Percentiles rank a stretch among this genome's conserved stretches.
Evolutionary conservation across 1,140 invertebrate species (phyloP).

Genomic region (Aricia agestis): DNA sequence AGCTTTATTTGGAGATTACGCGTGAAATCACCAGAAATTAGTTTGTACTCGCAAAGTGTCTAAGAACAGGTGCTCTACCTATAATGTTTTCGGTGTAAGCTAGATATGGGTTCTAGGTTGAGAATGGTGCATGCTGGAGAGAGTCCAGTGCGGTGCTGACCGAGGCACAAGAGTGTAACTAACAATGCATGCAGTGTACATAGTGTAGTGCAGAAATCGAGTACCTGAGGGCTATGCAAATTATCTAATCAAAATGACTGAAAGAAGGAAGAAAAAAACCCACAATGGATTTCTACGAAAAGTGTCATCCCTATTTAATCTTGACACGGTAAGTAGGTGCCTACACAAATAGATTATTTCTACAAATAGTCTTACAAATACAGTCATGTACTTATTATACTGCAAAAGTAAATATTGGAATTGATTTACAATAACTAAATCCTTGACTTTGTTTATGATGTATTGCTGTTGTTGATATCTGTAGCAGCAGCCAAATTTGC

Average conservation of each 20-base stretch:
- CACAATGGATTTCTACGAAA: slow-evolving; percentile 90
- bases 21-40: slow-evolving; percentile 40
- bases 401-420: not conserved
- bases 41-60: slow-evolving; percentile 49
- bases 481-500: slow-evolving; percentile 32
- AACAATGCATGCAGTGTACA: slow-evolving; percentile 76
- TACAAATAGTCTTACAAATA: not conserved
- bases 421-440: slow-evolving; percentile 8
- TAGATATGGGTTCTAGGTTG: slow-evolving; percentile 73
- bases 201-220: slow-evolving; percentile 64
- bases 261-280: slow-evolving; percentile 85
- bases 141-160: slow-evolving; percentile 69
- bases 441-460: slow-evolving; percentile 7
- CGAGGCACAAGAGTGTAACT: slow-evolving; percentile 70
- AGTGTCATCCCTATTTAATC: slow-evolving; percentile 90
- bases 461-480: slow-evolving; percentile 15
- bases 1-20: slow-evolving; percentile 55
- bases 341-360: slow-evolving; percentile 13
- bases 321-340: slow-evolving; percentile 84
- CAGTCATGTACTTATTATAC: not conserved
- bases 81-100: slow-evolving; percentile 67
- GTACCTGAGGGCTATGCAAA: slow-evolving; percentile 63
- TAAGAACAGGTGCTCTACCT: slow-evolving; percentile 40
- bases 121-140: slow-evolving; percentile 71
- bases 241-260: slow-evolving; percentile 80